phyloP scores from a whole-genome alignment of 2,113 vertebrate genomes.

The Poecile atricapillus region DNA sequence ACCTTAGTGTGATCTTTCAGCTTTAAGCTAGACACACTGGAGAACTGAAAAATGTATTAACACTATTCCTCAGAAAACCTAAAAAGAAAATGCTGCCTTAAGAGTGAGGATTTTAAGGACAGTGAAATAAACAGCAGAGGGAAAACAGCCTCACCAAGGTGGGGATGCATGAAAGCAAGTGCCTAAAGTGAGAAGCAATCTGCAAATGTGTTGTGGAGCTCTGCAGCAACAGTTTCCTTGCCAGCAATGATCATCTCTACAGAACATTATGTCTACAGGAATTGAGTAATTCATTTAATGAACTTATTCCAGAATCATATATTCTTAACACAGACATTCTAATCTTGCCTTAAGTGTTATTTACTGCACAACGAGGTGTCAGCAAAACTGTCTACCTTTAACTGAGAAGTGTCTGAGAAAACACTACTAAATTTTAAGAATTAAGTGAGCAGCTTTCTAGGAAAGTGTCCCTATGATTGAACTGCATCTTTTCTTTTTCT shows the following conservation, averaged over 20 bases:
- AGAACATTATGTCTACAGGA: constrained; percentile 10
- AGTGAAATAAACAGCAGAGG: neutral
- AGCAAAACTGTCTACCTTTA: neutral
- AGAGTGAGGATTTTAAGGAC: neutral
- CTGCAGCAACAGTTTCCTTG: neutral
- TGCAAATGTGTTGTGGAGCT: neutral
- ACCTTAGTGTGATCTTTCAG: neutral
- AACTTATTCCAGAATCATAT: neutral
- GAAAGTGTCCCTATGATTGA: neutral
- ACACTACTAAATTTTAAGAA: neutral
- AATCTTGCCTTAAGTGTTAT: neutral
- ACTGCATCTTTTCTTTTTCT: neutral
- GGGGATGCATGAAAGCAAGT: neutral
- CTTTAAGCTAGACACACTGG: neutral
- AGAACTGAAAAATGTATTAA: neutral
- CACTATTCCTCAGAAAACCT: neutral
- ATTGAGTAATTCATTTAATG: neutral
- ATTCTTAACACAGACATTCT: neutral
- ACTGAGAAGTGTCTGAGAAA: neutral
- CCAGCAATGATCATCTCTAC: neutral
- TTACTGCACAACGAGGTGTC: neutral
- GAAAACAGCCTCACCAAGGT: neutral
- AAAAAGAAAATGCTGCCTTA: neutral
- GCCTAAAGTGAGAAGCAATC: neutral
- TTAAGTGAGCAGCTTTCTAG: neutral